phyloP scores from a whole-genome alignment of 2,888 invertebrate genomes.

The Melinaea marsaeus region DNA sequence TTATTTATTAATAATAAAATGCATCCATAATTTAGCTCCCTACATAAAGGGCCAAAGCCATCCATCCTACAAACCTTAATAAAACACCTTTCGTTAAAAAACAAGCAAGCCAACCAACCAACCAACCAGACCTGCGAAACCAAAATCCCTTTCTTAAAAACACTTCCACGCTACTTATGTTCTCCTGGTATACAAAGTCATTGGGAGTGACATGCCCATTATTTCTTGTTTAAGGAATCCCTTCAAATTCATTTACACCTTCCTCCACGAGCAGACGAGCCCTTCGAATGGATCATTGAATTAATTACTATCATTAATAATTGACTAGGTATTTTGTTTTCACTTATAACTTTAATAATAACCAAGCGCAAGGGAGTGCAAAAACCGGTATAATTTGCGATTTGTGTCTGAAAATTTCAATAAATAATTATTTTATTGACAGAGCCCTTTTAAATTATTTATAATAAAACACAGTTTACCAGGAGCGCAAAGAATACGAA shows the following conservation, averaged over 20 bases:
- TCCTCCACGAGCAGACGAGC: conserved; percentile 33
- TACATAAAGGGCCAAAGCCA: too few relatives aligned
- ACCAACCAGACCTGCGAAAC: too few relatives aligned
- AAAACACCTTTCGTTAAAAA: conserved; percentile 11
- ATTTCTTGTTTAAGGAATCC: conserved; percentile 65
- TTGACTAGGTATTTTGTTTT: background rate
- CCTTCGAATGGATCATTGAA: conserved; percentile 5
- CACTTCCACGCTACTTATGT: conserved; percentile 44
- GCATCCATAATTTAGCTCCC: too few relatives aligned
- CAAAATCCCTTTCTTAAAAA: conserved; percentile 24
- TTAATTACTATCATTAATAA: conserved; percentile 14
- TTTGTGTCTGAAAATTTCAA: conserved; percentile 14
- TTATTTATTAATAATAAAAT: too few relatives aligned
- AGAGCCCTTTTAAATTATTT: conserved; percentile 77
- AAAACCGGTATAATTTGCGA: conserved; percentile 9
- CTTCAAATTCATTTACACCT: conserved; percentile 68
- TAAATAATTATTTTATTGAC: conserved; percentile 40
- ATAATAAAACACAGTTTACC: conserved; percentile 77
- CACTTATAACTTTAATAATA: conserved; percentile 15
- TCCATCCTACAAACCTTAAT: background rate
- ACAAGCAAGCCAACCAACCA: too few relatives aligned
- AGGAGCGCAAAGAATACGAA: conserved; percentile 60
- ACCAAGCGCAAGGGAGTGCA: background rate
- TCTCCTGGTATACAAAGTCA: conserved; percentile 75
- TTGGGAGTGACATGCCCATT: conserved; percentile 79